Evolutionary conservation across 2,797 vertebrate species (phyloP), one percentile per base, ranked within the genome.

Genomic region (Poeciliopsis turneri): DNA sequence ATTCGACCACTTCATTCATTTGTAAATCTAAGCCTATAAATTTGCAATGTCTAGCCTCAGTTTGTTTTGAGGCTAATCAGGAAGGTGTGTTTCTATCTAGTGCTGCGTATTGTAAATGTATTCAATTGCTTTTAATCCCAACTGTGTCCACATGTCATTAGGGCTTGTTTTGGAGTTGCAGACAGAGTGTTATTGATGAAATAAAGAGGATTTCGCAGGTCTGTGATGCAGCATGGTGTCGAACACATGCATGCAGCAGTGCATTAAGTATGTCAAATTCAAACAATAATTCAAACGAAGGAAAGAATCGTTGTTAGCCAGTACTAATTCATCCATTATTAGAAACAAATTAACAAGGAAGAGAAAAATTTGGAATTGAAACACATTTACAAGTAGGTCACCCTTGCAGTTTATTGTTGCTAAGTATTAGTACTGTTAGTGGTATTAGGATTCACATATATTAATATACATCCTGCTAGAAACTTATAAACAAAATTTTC

Each of bases 121-220:
- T 77, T 18, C 66, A 83, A 20, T 76, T 88, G 28, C 68, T 82
- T 28, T 82, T 82, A 36, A 82, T 45, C 45, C 68, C 6, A 55
- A 69, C 72, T 85, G 51, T 96, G 92, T 94, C 94, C 93, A 86
- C 94, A 33, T 95, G 82, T 94, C 92, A 85, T 90, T 95, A 99
- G 98, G 97, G 95, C 93, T 90, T 97, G 93, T 98, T 98, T 97
- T 97, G 98, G 98, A 98, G 96, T 95, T 98, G 97, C 97, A 98
- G 97, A 96, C 97, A 99, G 91, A 99, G 93, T 97, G 96, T 98
- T 95, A 98, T 99, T 97, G 97, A 98, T 95, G 98, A 99, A 94
- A 98, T 99, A 96, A 98, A 97, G 97, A 99, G 95, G 94, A 97
- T 97, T 94, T 94, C 96, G 84, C 96, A 98, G 98, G 98, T 99